Evolutionary conservation across 2,888 invertebrate genomes (phyloP).

Genomic region (Syrista parreyssii): DNA sequence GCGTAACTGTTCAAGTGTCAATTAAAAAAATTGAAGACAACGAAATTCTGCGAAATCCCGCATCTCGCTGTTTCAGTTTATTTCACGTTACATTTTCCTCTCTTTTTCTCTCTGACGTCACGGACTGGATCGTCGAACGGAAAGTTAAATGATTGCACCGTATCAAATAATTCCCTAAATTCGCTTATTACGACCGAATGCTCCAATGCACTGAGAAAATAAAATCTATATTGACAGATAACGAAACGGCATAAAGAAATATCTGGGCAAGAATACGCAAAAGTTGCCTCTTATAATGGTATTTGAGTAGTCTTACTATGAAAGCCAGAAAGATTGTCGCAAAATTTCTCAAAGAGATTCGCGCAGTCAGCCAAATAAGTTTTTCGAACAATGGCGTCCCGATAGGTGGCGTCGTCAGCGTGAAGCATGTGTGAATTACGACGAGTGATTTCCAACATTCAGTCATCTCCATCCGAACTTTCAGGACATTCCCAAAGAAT

Average conservation of each 20-base stretch:
- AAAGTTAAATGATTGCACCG: background rate
- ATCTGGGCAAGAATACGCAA: too few relatives aligned
- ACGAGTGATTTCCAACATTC: conserved; percentile 27
- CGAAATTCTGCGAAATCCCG: background rate
- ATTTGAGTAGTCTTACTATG: background rate
- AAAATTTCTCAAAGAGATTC: conserved; percentile 36
- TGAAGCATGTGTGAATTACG: conserved; percentile 31
- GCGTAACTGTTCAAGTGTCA: background rate
- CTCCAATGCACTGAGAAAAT: too few relatives aligned
- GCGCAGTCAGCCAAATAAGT: conserved; percentile 41
- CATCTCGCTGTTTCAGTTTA: background rate
- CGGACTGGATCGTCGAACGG: background rate
- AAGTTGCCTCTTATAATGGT: too few relatives aligned
- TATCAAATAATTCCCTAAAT: background rate
- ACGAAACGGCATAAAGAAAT: too few relatives aligned
- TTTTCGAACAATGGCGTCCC: conserved; percentile 30
- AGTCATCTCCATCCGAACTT: conserved; percentile 24
- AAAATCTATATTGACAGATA: too few relatives aligned
- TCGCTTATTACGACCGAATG: too few relatives aligned
- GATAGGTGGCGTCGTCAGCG: conserved; percentile 14
- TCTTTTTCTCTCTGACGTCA: background rate
- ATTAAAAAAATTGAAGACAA: conserved; percentile 1
- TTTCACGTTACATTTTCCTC: background rate
- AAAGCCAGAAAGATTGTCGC: conserved; percentile 31
- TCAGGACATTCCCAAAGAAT: conserved; percentile 9